These are phyloP conservation scores for Dissostichus mawsoni DNA, from an alignment of 2,113 vertebrate genomes.

Conservation along the genomic window DNA sequence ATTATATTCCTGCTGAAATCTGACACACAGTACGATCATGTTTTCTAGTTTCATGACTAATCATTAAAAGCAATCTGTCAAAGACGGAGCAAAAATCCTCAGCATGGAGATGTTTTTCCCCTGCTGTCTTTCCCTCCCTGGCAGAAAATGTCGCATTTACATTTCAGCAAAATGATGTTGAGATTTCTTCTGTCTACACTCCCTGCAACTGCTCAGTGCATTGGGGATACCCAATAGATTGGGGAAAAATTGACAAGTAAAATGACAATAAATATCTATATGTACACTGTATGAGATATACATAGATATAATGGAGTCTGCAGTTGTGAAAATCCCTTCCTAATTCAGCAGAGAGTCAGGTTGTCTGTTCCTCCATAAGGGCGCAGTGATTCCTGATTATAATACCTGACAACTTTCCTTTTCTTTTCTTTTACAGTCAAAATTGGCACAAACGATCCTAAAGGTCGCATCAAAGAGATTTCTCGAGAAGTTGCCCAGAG, in stretches of 20 bases:
- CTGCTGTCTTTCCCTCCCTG: slow-evolving; percentile 31
- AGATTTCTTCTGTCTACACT: slow-evolving; percentile 21
- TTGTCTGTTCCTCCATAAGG: background rate
- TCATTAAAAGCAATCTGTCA: slow-evolving; percentile 29
- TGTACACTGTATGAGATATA: slow-evolving; percentile 3
- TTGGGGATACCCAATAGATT: slow-evolving; percentile 10
- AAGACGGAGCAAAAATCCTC: slow-evolving; percentile 22
- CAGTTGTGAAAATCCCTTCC: slow-evolving; percentile 21
- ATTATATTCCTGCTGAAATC: slow-evolving; percentile 25
- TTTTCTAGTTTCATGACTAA: slow-evolving; percentile 36
- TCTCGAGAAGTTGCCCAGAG: slow-evolving; percentile 91
- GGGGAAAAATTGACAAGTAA: slow-evolving; percentile 18
- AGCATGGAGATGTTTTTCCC: slow-evolving; percentile 25
- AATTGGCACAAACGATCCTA: slow-evolving; percentile 82
- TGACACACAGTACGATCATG: slow-evolving; percentile 23
- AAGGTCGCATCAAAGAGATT: slow-evolving; percentile 87
- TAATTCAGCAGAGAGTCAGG: background rate
- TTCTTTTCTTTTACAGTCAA: slow-evolving; percentile 81
- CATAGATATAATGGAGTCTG: slow-evolving; percentile 28
- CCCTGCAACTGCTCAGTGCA: slow-evolving; percentile 37
- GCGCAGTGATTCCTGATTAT: background rate
- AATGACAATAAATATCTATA: slow-evolving; percentile 28
- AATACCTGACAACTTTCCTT: slow-evolving; percentile 15
- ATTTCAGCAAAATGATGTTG: slow-evolving; percentile 39
- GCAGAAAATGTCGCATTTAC: slow-evolving; percentile 28